These are phyloP conservation scores for Escarpia spicata DNA, from an alignment of 2,888 invertebrate genomes.

Conservation along the genomic window DNA sequence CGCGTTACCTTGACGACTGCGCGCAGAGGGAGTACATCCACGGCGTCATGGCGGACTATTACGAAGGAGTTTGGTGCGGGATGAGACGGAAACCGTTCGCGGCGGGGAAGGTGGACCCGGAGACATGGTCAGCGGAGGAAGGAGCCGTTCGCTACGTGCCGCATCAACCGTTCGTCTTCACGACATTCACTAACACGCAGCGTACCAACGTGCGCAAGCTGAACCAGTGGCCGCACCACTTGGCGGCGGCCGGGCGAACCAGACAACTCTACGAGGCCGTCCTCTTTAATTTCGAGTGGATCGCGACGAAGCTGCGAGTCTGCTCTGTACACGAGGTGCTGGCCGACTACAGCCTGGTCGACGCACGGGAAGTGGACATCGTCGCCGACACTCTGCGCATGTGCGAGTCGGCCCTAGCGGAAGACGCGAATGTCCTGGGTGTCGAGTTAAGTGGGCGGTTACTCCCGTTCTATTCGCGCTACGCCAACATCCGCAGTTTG, in stretches of 20 bases:
- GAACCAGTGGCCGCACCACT: slow-evolving; percentile 42
- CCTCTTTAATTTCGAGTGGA: slow-evolving; percentile 37
- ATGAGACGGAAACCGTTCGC: slow-evolving; percentile 35
- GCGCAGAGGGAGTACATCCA: slow-evolving; percentile 34
- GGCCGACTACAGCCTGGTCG: slow-evolving; percentile 39
- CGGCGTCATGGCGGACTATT: slow-evolving; percentile 40
- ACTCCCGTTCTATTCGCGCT: slow-evolving; percentile 44
- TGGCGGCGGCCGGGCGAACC: slow-evolving; percentile 27
- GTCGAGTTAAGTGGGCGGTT: slow-evolving; percentile 36
- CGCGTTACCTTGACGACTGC: slow-evolving; percentile 35
- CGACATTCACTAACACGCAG: slow-evolving; percentile 33
- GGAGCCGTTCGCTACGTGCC: slow-evolving; percentile 39
- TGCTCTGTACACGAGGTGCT: slow-evolving; percentile 34
- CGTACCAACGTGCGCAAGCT: slow-evolving; percentile 42
- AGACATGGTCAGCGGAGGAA: slow-evolving; percentile 20
- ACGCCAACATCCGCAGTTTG: slow-evolving; percentile 45
- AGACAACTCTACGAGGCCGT: slow-evolving; percentile 32
- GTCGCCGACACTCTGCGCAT: slow-evolving; percentile 92
- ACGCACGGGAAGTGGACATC: slow-evolving; percentile 82
- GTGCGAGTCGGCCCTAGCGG: slow-evolving; percentile 81
- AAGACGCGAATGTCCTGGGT: slow-evolving; percentile 34
- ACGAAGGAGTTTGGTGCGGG: slow-evolving; percentile 39
- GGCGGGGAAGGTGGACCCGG: slow-evolving; percentile 23
- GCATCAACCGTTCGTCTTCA: slow-evolving; percentile 39
- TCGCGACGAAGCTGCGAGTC: slow-evolving; percentile 36